Evolutionary conservation across 2,797 vertebrate species (phyloP).

Genomic region (Todus mexicanus): DNA sequence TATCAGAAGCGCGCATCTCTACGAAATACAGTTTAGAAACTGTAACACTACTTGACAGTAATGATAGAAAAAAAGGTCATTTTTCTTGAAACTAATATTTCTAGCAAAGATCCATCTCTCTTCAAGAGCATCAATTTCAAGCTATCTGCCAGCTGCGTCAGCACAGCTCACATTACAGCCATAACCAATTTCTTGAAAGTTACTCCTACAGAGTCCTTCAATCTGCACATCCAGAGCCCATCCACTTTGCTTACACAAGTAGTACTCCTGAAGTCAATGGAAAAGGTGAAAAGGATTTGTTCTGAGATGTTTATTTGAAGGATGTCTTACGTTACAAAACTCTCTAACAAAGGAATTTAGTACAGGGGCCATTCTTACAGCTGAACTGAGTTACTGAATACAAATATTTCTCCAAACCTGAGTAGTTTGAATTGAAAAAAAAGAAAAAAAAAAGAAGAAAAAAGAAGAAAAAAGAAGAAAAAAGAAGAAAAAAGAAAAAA

Average conservation of each 20-base stretch:
- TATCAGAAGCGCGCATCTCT: neutral
- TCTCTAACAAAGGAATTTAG: neutral
- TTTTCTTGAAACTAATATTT: conserved; percentile 3
- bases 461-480: neutral
- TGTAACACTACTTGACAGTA: neutral
- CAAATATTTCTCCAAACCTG: neutral
- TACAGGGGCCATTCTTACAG: neutral
- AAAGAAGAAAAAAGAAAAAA: neutral
- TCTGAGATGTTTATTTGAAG: neutral
- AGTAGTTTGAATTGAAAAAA: neutral
- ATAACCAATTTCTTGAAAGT: conserved; percentile 21
- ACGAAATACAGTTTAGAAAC: conserved; percentile 19
- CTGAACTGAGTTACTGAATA: neutral
- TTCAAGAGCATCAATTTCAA: conserved; percentile 25
- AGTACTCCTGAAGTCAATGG: neutral
- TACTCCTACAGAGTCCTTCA: conserved; percentile 9
- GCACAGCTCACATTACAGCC: neutral
- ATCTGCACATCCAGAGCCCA: neutral
- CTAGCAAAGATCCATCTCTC: conserved; percentile 18
- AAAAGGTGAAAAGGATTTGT: conserved; percentile 3
- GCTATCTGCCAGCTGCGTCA: conserved; percentile 33
- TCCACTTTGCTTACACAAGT: neutral
- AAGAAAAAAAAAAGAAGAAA: neutral
- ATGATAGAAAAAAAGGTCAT: neutral
- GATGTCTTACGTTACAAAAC: neutral